These are phyloP conservation scores for Homarus gammarus DNA, from an alignment of 2,888 invertebrate species.

Conservation along the genomic window DNA sequence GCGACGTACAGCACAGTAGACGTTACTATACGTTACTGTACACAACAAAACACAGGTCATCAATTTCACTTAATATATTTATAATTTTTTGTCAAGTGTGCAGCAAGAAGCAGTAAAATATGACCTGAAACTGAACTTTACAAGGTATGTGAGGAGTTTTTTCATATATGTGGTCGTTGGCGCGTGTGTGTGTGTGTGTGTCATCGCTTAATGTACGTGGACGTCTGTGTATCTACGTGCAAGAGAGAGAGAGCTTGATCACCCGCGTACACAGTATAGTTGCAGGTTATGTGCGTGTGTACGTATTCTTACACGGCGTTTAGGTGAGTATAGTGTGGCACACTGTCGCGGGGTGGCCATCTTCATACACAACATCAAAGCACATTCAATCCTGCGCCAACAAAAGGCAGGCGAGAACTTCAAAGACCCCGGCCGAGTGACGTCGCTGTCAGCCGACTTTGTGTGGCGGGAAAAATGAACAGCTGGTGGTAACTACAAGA, in stretches of 20 bases:
- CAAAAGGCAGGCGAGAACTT: slow-evolving; percentile 21
- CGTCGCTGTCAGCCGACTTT: slow-evolving; percentile 9
- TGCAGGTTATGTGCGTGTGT: slow-evolving; percentile 20
- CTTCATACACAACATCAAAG: slow-evolving; percentile 39
- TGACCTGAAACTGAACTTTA: no score
- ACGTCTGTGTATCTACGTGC: slow-evolving; percentile 4
- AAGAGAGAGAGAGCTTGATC: no score
- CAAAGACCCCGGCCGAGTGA: slow-evolving; percentile 31
- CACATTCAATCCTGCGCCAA: slow-evolving; percentile 24
- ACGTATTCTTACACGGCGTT: no score
- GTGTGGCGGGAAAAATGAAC: slow-evolving; percentile 27
- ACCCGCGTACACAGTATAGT: background rate
- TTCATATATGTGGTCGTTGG: background rate
- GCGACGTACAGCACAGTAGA: no score
- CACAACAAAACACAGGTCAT: no score
- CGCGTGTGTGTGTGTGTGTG: slow-evolving; percentile 17
- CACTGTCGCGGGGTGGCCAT: background rate
- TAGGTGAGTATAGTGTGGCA: background rate
- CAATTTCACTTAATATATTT: no score
- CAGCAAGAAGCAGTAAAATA: no score
- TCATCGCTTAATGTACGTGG: background rate
- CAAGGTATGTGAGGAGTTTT: no score
- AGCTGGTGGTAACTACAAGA: background rate
- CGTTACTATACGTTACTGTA: no score
- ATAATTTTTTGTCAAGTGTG: no score